These are phyloP conservation scores for Thymallus thymallus DNA, from an alignment of 2,113 vertebrate genomes.

Conservation along the genomic window DNA sequence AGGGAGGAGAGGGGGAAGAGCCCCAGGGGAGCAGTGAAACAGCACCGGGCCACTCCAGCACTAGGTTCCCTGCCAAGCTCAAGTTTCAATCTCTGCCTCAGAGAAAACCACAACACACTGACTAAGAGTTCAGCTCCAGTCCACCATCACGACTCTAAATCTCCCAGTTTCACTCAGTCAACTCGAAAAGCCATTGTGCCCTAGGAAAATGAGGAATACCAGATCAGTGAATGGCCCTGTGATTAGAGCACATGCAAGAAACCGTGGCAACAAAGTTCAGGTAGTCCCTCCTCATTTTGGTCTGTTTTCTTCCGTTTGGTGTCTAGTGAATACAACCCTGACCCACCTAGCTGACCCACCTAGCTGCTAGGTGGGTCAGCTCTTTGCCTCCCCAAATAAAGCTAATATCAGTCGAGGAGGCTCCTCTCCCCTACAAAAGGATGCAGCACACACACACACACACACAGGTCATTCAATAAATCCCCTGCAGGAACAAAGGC, in stretches of 20 bases:
- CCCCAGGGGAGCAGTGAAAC: conserved; percentile 71
- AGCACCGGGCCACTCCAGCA: conserved; percentile 52
- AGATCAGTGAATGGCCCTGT: background rate
- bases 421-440: background rate
- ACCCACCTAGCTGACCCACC: too few relatives aligned
- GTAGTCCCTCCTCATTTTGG: too few relatives aligned
- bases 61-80: conserved; percentile 67
- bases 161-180: conserved; percentile 39
- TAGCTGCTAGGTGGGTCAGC: too few relatives aligned
- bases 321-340: too few relatives aligned
- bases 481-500: conserved; percentile 75
- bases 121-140: conserved; percentile 19
- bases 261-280: too few relatives aligned
- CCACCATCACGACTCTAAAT: conserved; percentile 32
- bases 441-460: too few relatives aligned
- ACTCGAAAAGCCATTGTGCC: conserved; percentile 25
- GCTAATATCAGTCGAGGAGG: conserved; percentile 30
- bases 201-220: conserved; percentile 18
- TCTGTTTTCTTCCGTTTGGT: too few relatives aligned
- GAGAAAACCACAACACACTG: conserved; percentile 55
- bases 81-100: conserved; percentile 60
- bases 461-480: conserved; percentile 69
- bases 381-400: conserved; percentile 44
- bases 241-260: too few relatives aligned
- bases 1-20: conserved; percentile 19